phyloP scores from a whole-genome alignment of 2,888 invertebrate genomes.

The Erynnis tages region DNA sequence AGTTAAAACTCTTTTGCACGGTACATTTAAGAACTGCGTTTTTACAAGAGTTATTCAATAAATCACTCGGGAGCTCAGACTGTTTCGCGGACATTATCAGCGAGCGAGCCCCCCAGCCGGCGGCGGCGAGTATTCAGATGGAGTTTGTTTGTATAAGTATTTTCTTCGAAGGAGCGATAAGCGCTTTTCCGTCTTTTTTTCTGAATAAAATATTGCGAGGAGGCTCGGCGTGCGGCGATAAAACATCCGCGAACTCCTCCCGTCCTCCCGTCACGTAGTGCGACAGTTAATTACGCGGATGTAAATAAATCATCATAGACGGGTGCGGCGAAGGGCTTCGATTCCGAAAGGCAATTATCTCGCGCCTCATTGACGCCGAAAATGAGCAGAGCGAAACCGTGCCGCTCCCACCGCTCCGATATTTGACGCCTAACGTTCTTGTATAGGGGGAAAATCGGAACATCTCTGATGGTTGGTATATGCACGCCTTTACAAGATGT shows the following conservation, averaged over 20 bases:
- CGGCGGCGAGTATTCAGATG: slow-evolving; percentile 72
- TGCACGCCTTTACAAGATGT: slow-evolving; percentile 65
- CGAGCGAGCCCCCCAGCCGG: slow-evolving; percentile 58
- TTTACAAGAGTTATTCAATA: slow-evolving; percentile 60
- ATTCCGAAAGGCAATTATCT: slow-evolving; percentile 78
- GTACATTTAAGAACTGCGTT: slow-evolving; percentile 23
- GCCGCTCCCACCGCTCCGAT: slow-evolving; percentile 53
- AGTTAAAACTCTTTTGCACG: slow-evolving; percentile 12
- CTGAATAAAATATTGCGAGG: slow-evolving; percentile 71
- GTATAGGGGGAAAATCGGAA: slow-evolving; percentile 67
- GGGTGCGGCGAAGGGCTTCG: slow-evolving; percentile 71
- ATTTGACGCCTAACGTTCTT: slow-evolving; percentile 59
- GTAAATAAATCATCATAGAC: slow-evolving; percentile 81
- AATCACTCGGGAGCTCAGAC: slow-evolving; percentile 57
- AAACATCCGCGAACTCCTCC: slow-evolving; percentile 65
- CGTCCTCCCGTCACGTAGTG: slow-evolving; percentile 73
- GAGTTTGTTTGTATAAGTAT: slow-evolving; percentile 74
- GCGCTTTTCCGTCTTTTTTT: slow-evolving; percentile 66
- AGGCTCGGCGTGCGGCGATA: slow-evolving; percentile 68
- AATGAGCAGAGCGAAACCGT: slow-evolving; percentile 61
- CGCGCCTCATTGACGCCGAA: slow-evolving; percentile 77
- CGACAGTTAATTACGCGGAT: slow-evolving; percentile 80
- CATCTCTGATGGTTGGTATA: slow-evolving; percentile 62
- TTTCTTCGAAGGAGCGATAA: slow-evolving; percentile 72
- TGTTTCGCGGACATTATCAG: slow-evolving; percentile 68